Base-by-base conservation (phyloP, 2,888 invertebrate species). In the Eubasilissa splendida region DNA sequence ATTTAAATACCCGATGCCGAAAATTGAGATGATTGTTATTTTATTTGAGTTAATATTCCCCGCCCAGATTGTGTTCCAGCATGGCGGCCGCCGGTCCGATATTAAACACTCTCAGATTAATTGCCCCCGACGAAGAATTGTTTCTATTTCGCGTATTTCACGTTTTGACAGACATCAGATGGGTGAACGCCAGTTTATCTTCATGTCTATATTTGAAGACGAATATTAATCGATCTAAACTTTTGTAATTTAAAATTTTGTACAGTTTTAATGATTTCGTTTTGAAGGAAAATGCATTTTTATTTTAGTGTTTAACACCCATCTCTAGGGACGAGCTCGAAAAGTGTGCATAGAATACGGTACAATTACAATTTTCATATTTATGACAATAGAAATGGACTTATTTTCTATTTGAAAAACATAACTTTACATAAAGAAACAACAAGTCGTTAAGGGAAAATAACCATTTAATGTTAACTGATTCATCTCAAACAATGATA, bases 21-120 rank as follows among this genome's bases (percentile, higher is more conserved):
- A 82, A 82, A 80, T 80, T 80, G 80, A 79, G 80, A 82, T 80
- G 82, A 82, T 80, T 82, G 82, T 82, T 80, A 82, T 82, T 80
- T 80, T 80, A 82, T 82, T 80, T 80, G 80, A 78, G 82, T 80
- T 82, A 80, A 80, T 79, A 73, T 73, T 71, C 71, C 60, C 58
- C 52, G 53, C 58, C 56, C 74, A 11, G 56, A 60, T 42, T 22
- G 33, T 22, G 42, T 22, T 22, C 56, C 71, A 22, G 54, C 52
- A 71, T 71, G 71, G 74, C 74, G 74, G 74, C 58, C 74, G 58
- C 42, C 22, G 54, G 12, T 14, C 71, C 53, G 54, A 33, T 14
- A 22, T 74, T 58, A 22, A 11, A 56, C n/a, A 7, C 74, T 58
- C 59, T 42, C 42, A 74, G 74, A 74, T 74, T 74, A 74, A 74